Evolutionary conservation across 1,140 invertebrate species (phyloP).

Genomic region (Pogonomyrmex californicus): DNA sequence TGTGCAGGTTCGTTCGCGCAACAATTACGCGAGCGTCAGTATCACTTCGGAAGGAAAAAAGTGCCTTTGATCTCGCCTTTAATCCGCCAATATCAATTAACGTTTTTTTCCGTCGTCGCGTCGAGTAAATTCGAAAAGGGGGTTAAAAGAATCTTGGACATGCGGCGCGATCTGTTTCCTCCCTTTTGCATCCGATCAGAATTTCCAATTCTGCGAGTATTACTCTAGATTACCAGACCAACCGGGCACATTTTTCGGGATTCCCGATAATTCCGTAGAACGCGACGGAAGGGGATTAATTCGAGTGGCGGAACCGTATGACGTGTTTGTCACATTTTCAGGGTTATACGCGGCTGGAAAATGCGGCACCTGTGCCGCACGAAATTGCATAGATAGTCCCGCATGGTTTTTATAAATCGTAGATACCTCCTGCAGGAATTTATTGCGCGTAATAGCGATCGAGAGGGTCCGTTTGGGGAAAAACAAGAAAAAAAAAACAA

Average conservation of each 20-base stretch:
- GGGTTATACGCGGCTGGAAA: conserved; percentile 42
- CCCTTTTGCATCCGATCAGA: conserved; percentile 34
- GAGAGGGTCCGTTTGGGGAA: background rate
- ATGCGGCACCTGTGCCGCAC: conserved; percentile 58
- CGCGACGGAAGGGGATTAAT: conserved; percentile 73
- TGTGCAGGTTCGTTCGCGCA: conserved; percentile 20
- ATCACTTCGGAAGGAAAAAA: conserved; percentile 18
- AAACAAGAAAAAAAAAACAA: background rate
- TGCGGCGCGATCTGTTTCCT: conserved; percentile 20
- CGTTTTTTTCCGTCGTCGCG: conserved; percentile 29
- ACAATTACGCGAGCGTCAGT: conserved; percentile 33
- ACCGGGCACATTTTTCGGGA: conserved; percentile 70
- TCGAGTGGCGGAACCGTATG: conserved; percentile 71
- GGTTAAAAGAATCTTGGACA: conserved; percentile 34
- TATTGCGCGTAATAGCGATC: conserved; percentile 19
- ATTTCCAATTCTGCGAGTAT: conserved; percentile 75
- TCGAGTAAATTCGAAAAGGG: conserved; percentile 20
- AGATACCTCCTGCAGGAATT: conserved; percentile 26
- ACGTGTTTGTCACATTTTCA: conserved; percentile 72
- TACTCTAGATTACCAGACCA: conserved; percentile 69
- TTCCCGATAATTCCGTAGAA: conserved; percentile 64
- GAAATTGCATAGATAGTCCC: conserved; percentile 70
- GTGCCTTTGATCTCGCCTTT: conserved; percentile 42
- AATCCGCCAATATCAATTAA: conserved; percentile 50
- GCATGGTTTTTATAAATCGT: conserved; percentile 56